Base-by-base conservation (phyloP, 1,140 invertebrate genomes). In the Philopotamus ludificatus region DNA sequence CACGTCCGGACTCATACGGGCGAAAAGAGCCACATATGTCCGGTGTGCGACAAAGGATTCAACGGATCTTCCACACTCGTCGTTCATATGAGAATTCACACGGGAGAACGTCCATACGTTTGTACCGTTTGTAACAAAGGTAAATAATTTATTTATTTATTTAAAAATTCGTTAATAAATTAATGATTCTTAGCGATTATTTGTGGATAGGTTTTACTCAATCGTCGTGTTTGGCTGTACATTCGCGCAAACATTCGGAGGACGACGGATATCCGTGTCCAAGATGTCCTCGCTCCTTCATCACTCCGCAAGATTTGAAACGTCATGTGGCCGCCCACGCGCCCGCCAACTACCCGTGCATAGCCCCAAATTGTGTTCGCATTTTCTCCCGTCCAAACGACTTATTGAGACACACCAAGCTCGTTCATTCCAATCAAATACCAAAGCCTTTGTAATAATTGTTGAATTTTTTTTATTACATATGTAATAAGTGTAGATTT, bases 101-200 rank as follows among this genome's bases (percentile, higher is more conserved):
- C 79, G 3, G 80, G 85, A 1, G 85, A 87, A 73, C 75, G 81
- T 60, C 85, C 86, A 20, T 86, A 83, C 72, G 74, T 74, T 57
- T 87, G 86, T 73, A 79, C 78, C 66, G 75, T 83, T 42, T 87
- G 85, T 73, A 77, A 79, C 8, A 80, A 82, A 69, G 67, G 47
- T 55, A 60, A 1, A 18, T 39, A 1, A 41, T 39, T 12, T n/a
- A 50, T 21, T 18, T 7, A 15, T 34, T 34, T 55, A 28, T 34
- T 34, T 4, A 23, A 9, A 23, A 53, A 53, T n/a, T n/a, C n/a
- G n/a, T n/a, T n/a, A n/a, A n/a, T n/a, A n/a, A n/a, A n/a, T n/a
- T n/a, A n/a, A n/a, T n/a, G n/a, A n/a, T n/a, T n/a, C n/a, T n/a
- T n/a, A n/a, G n/a, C n/a, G n/a, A n/a, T n/a, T n/a, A n/a, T 47